A percentile compares a stretch with the other conserved stretches of the same genome.
These are phyloP conservation scores for Pangasianodon gigas DNA, from an alignment of 2,113 vertebrate species.

Conservation along the genomic window DNA sequence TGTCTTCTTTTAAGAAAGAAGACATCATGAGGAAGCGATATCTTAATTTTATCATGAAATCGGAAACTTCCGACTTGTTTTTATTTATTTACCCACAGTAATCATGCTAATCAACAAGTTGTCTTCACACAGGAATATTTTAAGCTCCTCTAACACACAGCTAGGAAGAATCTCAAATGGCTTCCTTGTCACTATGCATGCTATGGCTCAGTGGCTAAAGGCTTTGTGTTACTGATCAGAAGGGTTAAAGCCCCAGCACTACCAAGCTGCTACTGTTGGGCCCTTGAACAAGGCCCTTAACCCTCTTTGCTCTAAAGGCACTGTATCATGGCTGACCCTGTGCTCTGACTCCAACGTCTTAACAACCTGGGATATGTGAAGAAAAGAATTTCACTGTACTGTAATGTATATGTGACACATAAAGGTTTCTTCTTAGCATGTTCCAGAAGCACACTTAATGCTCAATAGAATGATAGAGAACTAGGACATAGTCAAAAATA, in stretches of 20 bases:
- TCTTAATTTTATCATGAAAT: not conserved
- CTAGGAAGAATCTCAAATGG: not conserved
- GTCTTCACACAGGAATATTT: not conserved
- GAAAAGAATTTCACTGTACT: not conserved
- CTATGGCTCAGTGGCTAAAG: not conserved
- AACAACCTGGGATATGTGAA: not conserved
- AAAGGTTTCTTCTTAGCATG: not conserved
- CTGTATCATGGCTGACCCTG: not conserved
- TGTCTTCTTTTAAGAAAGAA: not conserved
- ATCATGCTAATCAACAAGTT: not conserved
- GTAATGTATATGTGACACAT: not conserved
- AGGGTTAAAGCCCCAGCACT: not conserved
- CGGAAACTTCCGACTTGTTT: not conserved
- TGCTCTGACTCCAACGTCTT: not conserved
- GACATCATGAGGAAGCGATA: not conserved
- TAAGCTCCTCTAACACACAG: not conserved
- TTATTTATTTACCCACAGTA: not conserved
- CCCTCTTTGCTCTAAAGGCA: not conserved
- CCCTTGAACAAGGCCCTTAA: not conserved
- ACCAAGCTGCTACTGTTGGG: not conserved
- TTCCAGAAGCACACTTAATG: not conserved
- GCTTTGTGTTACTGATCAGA: not conserved
- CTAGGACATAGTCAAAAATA: not conserved
- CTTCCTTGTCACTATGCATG: not conserved
- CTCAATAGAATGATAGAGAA: not conserved